Base-by-base conservation (phyloP, 2,888 invertebrate species). In the Drosophila paranaensis region DNA sequence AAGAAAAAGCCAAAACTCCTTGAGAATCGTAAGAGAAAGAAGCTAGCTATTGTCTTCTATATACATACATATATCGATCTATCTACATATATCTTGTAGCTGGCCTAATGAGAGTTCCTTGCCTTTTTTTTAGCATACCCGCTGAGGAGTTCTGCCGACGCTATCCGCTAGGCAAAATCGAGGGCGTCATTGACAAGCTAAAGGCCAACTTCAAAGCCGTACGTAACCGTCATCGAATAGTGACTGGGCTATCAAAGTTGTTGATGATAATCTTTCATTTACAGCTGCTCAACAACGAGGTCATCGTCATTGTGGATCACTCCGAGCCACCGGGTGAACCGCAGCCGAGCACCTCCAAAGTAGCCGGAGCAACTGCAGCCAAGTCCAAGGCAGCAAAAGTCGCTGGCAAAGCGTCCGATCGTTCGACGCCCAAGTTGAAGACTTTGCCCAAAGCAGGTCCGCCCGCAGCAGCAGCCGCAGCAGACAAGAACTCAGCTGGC, bases 91-190 rank as follows among this genome's bases (percentile, higher is more conserved):
- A n/a, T 30, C 10, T 10, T 6, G 9, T 10, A 10, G 8, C 9
- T 30, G n/a, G 30, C 11, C 11, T 48, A 33, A 48, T 16, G 11
- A 16, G 11, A 13, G 9, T 11, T 0, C 20, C 46, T 6, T 27
- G 20, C 13, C 0, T 3, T 13, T 58, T 45, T 39, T 58, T 45
- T 35, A 77, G 79, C 9, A 45, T 69, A 51, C 4, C 55, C 9
- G 14, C 40, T 0, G 16, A 30, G 10, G 25, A 42, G 3, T 69
- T 73, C 9, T 69, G n/a, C 30, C n/a, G 16, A 0, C 61, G 60
- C 6, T 74, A 51, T 20, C 45, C 60, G 1, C 6, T 80, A 0
- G 0, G 11, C 2, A 79, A 67, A 43, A 79, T 80, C n/a, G 75
- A 82, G 13, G 10, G 40, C 5, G 58, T 73, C 1, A 66, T 82